Percentiles rank a stretch among this genome's conserved stretches.
Conservation (phyloP, 2,888 invertebrate species). For the Leucania comma region DNA sequence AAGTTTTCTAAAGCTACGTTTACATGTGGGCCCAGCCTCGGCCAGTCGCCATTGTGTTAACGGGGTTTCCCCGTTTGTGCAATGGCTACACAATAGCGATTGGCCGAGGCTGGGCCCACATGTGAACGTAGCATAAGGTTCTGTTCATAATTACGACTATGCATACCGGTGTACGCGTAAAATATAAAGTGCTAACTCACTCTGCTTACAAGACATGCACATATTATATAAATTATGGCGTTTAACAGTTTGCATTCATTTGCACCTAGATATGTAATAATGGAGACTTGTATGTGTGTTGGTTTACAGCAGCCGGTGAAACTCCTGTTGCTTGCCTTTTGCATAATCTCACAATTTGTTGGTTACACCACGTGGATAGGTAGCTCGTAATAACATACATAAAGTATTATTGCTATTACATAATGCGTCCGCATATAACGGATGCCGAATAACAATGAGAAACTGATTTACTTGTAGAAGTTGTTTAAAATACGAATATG, state of each 20-base stretch:
- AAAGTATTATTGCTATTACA: conserved; percentile 57
- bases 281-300: conserved; percentile 15
- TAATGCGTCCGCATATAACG: conserved; percentile 43
- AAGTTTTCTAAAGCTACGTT: too few species aligned
- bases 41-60: too few species aligned
- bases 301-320: conserved; percentile 63
- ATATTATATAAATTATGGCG: conserved; percentile 54
- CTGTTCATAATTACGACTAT: conserved; percentile 3
- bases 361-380: conserved; percentile 68
- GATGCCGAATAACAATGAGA: conserved; percentile 29
- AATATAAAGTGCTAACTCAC: conserved; percentile 47
- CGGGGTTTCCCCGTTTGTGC: too few species aligned
- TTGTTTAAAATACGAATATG: background rate
- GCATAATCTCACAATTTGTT: conserved; percentile 75
- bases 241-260: conserved; percentile 66
- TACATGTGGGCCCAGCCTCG: too few species aligned
- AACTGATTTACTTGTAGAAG: conserved; percentile 20
- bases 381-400: conserved; percentile 57
- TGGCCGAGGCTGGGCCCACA: too few species aligned
- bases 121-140: too few species aligned
- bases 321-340: conserved; percentile 68
- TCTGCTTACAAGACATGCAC: conserved; percentile 36
- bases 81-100: too few species aligned
- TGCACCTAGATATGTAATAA: conserved; percentile 58
- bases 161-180: conserved; percentile 1